A percentile compares a stretch with the other conserved stretches of the same genome.
phyloP scores from a whole-genome alignment of 1,140 invertebrate species.

The Drosophila simulans region DNA sequence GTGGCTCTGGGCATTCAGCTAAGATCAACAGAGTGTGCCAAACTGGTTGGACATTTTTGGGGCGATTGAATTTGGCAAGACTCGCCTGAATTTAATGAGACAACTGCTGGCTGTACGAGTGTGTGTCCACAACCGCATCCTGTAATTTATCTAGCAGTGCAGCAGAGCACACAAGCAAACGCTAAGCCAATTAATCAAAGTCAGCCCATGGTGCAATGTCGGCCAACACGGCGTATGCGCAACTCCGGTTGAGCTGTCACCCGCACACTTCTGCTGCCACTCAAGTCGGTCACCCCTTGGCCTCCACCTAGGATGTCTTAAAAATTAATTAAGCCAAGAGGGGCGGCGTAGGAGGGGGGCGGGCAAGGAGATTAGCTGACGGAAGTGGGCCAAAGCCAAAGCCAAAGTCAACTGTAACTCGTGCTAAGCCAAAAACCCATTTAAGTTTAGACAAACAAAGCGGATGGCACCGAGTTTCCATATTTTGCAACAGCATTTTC shows the following conservation, averaged over 20 bases:
- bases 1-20: slow-evolving; percentile 29
- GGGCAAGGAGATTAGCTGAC: slow-evolving; percentile 28
- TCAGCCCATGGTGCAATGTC: slow-evolving; percentile 39
- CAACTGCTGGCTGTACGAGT: not conserved
- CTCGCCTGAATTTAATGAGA: not conserved
- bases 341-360: too few species aligned
- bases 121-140: slow-evolving; percentile 12
- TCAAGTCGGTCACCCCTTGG: not conserved
- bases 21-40: slow-evolving; percentile 22
- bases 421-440: slow-evolving; percentile 15
- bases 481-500: slow-evolving; percentile 27
- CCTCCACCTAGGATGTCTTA: slow-evolving; percentile 48
- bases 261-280: slow-evolving; percentile 15
- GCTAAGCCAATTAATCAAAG: slow-evolving; percentile 58
- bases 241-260: slow-evolving; percentile 36
- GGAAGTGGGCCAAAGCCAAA: slow-evolving; percentile 22
- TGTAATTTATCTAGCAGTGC: slow-evolving; percentile 34
- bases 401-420: slow-evolving; percentile 26
- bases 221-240: slow-evolving; percentile 51
- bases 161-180: slow-evolving; percentile 1
- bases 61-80: slow-evolving; percentile 33
- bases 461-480: slow-evolving; percentile 9
- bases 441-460: slow-evolving; percentile 29
- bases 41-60: slow-evolving; percentile 36
- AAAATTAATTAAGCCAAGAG: slow-evolving; percentile 66